Evolutionary conservation across 1,140 invertebrate species (phyloP), one percentile per base, ranked within the genome.

Genomic region (Cotesia vestalis): DNA sequence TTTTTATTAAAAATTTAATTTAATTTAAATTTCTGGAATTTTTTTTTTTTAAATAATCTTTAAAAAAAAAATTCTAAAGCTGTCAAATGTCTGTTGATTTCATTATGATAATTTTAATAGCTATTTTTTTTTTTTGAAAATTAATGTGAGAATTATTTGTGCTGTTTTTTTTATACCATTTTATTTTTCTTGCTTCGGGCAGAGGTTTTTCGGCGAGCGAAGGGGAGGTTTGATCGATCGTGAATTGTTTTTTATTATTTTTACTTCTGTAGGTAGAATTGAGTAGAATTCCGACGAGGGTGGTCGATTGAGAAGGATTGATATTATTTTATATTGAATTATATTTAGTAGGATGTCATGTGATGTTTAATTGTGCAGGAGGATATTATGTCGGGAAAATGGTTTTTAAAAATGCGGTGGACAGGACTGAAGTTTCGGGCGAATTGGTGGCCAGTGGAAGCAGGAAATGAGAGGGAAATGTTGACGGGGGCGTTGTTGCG

Each of bases 181-280:
- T 20, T 63, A 17, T 27, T 57, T 64, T 66, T 53, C 38, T 72
- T 57, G 46, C 52, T 40, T 53, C 34, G 14, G 36, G 40, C 40
- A 46, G 8, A 46, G 4, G 35, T 38, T 64, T 40, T 20, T 57
- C 40, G 17, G 34, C 67, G 66, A 12, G 61, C 71, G 64, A 59
- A 64, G 36, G 64, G 71, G 57, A 72, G 64, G 71, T 72, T 72
- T 72, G 71, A 72, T 72, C 71, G 71, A 72, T 72, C 71, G 71
- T 14, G 64, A 59, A 72, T 72, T 72, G 64, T 67, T 67, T 72
- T 72, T 72, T 71, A 52, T 69, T 69, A 35, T 66, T 66, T 17
- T 55, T 36, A 35, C 51, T 36, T 57, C 61, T 64, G 67, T 67
- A 38, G 71, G 62, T 72, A 61, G 67, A 61, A 17, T 40, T 68